Evolutionary conservation across 2,888 invertebrate genomes (phyloP).

Genomic region (Lysandra bellargus): DNA sequence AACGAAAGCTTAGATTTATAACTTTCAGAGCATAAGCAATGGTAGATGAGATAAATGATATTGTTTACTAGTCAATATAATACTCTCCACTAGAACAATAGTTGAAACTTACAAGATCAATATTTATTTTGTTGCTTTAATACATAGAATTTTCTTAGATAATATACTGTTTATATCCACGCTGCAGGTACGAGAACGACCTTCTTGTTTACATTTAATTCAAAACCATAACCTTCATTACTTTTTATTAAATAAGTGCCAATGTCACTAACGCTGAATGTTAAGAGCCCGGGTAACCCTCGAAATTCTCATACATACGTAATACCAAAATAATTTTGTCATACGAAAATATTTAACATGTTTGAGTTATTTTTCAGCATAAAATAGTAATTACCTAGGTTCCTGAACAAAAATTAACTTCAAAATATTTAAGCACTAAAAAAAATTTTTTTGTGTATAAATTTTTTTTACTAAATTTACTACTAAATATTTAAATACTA

Average conservation of each 20-base stretch:
- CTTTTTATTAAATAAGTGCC: slow-evolving; percentile 22
- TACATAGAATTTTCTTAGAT: not conserved
- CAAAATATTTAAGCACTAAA: too few species aligned
- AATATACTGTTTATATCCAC: not conserved
- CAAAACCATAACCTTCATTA: not conserved
- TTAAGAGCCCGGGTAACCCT: too few species aligned
- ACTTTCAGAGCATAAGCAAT: not conserved
- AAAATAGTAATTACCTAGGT: too few species aligned
- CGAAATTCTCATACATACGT: too few species aligned
- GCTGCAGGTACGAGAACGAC: not conserved
- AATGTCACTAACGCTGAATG: not conserved
- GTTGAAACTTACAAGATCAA: not conserved
- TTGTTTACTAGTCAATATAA: not conserved
- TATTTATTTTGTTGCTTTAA: not conserved
- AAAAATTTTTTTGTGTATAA: too few species aligned
- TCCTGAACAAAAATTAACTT: too few species aligned
- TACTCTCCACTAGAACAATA: not conserved
- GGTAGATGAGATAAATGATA: not conserved
- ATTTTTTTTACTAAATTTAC: too few species aligned
- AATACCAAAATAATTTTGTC: too few species aligned
- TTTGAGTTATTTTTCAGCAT: too few species aligned
- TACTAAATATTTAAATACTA: too few species aligned
- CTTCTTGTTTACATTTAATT: slow-evolving; percentile 19
- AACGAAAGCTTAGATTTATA: not conserved
- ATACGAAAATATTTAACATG: too few species aligned